phyloP scores from a whole-genome alignment of 30 jellyfish, hydroid and myxozoan species.

The Mastigias papua region DNA sequence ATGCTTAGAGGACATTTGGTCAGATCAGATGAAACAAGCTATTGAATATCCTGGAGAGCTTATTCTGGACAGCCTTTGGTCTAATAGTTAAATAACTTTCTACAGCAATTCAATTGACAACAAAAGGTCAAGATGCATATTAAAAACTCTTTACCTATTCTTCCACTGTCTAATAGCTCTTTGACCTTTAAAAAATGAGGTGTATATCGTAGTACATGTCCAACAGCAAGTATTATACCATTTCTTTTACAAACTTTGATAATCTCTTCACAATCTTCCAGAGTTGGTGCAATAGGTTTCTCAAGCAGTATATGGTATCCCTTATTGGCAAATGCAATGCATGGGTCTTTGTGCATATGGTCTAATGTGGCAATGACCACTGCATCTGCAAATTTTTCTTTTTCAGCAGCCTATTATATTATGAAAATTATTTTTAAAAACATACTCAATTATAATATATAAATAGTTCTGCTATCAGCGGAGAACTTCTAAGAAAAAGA shows the following conservation, averaged over 20 bases:
- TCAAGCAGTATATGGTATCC: constrained; percentile 90
- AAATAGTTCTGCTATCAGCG: too few species aligned
- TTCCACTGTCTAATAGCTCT: constrained; percentile 82
- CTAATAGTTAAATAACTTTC: too few species aligned
- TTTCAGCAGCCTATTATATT: constrained; percentile 53
- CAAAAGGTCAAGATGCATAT: neutral
- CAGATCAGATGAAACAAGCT: too few species aligned
- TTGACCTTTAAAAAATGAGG: constrained; percentile 77
- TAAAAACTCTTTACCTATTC: constrained; percentile 68
- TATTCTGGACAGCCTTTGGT: too few species aligned
- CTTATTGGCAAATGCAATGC: constrained; percentile 83
- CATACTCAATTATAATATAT: too few species aligned
- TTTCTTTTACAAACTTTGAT: constrained; percentile 78
- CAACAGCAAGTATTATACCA: constrained; percentile 80
- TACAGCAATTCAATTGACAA: too few species aligned
- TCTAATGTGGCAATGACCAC: constrained; percentile 89
- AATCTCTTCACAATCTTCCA: constrained; percentile 83
- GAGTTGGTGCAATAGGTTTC: constrained; percentile 94
- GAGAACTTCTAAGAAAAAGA: too few species aligned
- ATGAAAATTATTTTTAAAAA: too few species aligned
- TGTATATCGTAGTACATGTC: constrained; percentile 87
- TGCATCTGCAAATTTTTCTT: constrained; percentile 95
- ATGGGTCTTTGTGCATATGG: constrained; percentile 81
- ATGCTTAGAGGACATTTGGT: too few species aligned
- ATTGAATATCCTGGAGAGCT: too few species aligned